Percentiles rank a stretch among this genome's conserved stretches.
These are phyloP conservation scores for Diachasmimorpha longicaudata DNA, from an alignment of 1,140 invertebrate species.

Conservation along the genomic window DNA sequence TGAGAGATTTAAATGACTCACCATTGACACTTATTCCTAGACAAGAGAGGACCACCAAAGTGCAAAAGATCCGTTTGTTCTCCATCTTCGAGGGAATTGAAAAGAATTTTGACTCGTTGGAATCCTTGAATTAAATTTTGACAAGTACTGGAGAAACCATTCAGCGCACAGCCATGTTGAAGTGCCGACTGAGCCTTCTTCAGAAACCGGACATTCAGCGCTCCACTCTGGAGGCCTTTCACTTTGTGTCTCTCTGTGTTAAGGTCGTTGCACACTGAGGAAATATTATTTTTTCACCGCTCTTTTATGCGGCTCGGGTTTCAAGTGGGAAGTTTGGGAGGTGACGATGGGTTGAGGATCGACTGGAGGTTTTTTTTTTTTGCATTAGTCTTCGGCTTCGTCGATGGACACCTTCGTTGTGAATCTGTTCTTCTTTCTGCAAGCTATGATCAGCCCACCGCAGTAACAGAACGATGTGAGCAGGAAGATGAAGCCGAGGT, in stretches of 20 bases:
- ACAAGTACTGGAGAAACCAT: neutral
- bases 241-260: constrained; percentile 21
- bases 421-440: constrained; percentile 38
- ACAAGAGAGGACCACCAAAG: neutral
- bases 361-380: neutral
- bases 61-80: constrained; percentile 11
- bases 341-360: neutral
- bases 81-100: neutral
- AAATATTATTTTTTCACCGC: neutral
- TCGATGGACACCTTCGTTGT: constrained; percentile 23
- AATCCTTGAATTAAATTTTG: neutral
- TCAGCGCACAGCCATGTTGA: constrained; percentile 52
- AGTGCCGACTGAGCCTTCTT: constrained; percentile 34
- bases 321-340: neutral
- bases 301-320: neutral
- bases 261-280: neutral
- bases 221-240: constrained; percentile 22
- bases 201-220: constrained; percentile 22
- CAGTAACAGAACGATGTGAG: constrained; percentile 64
- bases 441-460: constrained; percentile 61
- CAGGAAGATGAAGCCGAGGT: constrained; percentile 64
- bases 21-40: neutral
- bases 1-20: constrained; percentile 15
- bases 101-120: neutral
- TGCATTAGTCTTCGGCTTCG: neutral